Evolutionary conservation across 2,113 vertebrate species (phyloP).

Genomic region (Siniperca chuatsi): DNA sequence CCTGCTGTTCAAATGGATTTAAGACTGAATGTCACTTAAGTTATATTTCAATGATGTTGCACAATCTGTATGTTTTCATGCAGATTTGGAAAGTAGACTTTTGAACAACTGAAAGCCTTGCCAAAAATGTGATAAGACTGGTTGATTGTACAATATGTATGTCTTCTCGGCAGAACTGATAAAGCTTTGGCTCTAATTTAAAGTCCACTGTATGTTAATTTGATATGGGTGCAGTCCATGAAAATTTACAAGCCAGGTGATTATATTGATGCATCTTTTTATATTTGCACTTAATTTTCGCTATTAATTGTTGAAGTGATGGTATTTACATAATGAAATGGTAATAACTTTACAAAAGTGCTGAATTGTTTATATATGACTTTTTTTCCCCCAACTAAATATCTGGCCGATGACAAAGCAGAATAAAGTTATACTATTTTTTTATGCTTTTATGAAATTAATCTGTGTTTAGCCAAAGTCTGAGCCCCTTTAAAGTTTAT

Average conservation of each 20-base stretch:
- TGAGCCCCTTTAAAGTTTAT: constrained; percentile 4
- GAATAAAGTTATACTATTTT: constrained; percentile 78
- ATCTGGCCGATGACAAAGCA: constrained; percentile 65
- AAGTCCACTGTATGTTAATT: constrained; percentile 49
- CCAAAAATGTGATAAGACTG: constrained; percentile 78
- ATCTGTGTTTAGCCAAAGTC: constrained; percentile 34
- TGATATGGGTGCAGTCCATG: constrained; percentile 41
- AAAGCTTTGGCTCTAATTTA: constrained; percentile 62
- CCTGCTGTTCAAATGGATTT: constrained; percentile 52
- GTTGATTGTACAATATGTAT: constrained; percentile 77
- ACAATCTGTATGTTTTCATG: constrained; percentile 57
- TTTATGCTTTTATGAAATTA: constrained; percentile 45
- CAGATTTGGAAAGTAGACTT: constrained; percentile 48
- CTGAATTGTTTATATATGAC: constrained; percentile 57
- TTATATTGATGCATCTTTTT: constrained; percentile 56
- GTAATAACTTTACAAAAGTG: constrained; percentile 54
- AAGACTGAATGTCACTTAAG: constrained; percentile 55
- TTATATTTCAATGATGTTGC: constrained; percentile 60
- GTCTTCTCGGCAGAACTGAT: constrained; percentile 64
- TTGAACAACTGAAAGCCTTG: constrained; percentile 62
- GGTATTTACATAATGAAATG: constrained; percentile 62
- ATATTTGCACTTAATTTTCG: constrained; percentile 74
- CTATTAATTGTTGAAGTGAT: constrained; percentile 54
- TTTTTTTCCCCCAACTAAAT: constrained; percentile 31
- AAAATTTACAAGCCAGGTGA: constrained; percentile 37